These are phyloP conservation scores for Podabrus alpinus DNA, from an alignment of 2,888 invertebrate genomes.

Conservation along the genomic window DNA sequence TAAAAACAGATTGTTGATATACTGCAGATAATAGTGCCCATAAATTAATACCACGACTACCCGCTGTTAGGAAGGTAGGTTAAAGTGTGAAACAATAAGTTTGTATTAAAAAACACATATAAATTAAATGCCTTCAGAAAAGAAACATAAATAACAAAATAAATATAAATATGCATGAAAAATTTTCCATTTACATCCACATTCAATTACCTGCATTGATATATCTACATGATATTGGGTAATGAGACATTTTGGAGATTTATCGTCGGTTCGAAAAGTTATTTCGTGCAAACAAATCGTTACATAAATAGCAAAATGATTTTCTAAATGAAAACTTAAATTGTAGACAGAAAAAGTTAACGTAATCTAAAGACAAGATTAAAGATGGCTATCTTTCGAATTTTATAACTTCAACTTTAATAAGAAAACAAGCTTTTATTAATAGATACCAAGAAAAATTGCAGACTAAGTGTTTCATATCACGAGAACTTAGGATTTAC, in stretches of 20 bases:
- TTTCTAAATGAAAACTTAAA: conserved; percentile 54
- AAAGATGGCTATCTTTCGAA: conserved; percentile 54
- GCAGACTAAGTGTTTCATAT: conserved; percentile 48
- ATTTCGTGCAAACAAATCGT: conserved; percentile 48
- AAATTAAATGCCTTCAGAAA: conserved; percentile 29
- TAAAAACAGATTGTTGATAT: conserved; percentile 10
- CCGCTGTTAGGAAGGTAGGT: conserved; percentile 43
- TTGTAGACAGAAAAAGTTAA: conserved; percentile 47
- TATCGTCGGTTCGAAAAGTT: conserved; percentile 18
- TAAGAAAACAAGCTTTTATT: conserved; percentile 55
- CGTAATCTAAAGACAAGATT: conserved; percentile 54
- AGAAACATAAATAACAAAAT: not conserved
- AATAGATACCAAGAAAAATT: conserved; percentile 47
- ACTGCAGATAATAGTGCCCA: conserved; percentile 45
- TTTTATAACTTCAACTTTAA: conserved; percentile 56
- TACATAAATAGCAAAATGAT: conserved; percentile 49
- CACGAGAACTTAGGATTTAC: conserved; percentile 50
- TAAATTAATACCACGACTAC: conserved; percentile 42
- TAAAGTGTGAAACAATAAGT: conserved; percentile 49
- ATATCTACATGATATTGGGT: conserved; percentile 13
- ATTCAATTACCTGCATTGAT: conserved; percentile 2
- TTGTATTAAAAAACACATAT: conserved; percentile 52
- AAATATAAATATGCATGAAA: not conserved
- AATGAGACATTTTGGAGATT: conserved; percentile 23
- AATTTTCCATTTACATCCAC: conserved; percentile 3